phyloP scores from a whole-genome alignment of 2,888 invertebrate species.

The Polietes domitor region DNA sequence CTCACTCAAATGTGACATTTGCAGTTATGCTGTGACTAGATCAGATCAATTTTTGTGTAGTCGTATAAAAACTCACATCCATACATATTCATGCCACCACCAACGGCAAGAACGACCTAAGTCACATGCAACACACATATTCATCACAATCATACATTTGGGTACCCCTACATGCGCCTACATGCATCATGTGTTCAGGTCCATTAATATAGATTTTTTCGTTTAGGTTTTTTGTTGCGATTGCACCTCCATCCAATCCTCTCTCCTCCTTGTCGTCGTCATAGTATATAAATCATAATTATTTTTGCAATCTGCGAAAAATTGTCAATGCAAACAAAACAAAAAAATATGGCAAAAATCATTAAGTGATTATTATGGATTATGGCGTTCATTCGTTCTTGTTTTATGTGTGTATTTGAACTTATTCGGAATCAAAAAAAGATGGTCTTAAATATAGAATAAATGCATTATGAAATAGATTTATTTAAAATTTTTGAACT shows the following conservation, averaged over 20 bases:
- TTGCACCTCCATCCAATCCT: too few species aligned
- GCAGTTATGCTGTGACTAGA: constrained; percentile 48
- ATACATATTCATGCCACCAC: too few species aligned
- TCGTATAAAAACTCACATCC: background rate
- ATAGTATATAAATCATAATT: constrained; percentile 53
- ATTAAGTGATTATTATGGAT: too few species aligned
- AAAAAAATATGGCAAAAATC: background rate
- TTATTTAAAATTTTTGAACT: too few species aligned
- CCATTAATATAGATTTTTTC: constrained; percentile 48
- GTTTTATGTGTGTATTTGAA: too few species aligned
- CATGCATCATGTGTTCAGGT: constrained; percentile 50
- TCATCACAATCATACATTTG: background rate
- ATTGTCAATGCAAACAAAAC: constrained; percentile 49
- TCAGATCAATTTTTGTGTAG: background rate
- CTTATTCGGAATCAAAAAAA: too few species aligned
- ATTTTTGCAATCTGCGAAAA: constrained; percentile 46
- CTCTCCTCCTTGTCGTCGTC: background rate
- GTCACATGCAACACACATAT: background rate
- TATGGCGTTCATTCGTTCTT: too few species aligned
- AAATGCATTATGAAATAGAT: too few species aligned
- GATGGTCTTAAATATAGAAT: too few species aligned
- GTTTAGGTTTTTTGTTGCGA: too few species aligned
- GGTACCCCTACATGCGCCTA: background rate
- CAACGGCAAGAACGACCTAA: too few species aligned
- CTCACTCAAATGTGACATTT: constrained; percentile 67